Evolutionary conservation across 1,140 invertebrate genomes (phyloP).

Genomic region (Daktulosphaira vitifoliae): DNA sequence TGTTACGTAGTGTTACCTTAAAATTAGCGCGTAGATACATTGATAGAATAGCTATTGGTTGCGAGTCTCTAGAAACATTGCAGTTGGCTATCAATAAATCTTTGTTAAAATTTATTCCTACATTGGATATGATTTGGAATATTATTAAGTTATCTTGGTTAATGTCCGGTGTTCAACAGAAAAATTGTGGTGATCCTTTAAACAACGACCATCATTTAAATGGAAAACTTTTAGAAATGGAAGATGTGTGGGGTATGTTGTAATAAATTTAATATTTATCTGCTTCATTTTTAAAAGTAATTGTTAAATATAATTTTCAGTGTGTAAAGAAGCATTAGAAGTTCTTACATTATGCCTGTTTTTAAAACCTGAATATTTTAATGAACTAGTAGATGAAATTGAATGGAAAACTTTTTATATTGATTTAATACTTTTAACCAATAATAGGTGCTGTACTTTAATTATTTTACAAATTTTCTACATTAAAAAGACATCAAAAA

Average conservation of each 20-base stretch:
- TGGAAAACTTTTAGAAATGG: slow-evolving; percentile 43
- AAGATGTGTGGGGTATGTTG: slow-evolving; percentile 48
- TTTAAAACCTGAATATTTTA: slow-evolving; percentile 63
- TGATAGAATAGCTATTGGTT: slow-evolving; percentile 45
- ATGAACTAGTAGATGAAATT: slow-evolving; percentile 58
- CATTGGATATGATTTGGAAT: slow-evolving; percentile 57
- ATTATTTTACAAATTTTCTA: not conserved
- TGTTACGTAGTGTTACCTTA: slow-evolving; percentile 56
- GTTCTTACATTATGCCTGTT: slow-evolving; percentile 81
- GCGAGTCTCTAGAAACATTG: slow-evolving; percentile 40
- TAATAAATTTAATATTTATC: slow-evolving; percentile 19
- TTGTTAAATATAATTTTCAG: slow-evolving; percentile 42
- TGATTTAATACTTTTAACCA: slow-evolving; percentile 70
- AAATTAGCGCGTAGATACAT: slow-evolving; percentile 65
- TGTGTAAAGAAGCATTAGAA: slow-evolving; percentile 88
- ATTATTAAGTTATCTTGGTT: slow-evolving; percentile 70
- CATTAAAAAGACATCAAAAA: not conserved
- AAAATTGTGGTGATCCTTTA: slow-evolving; percentile 42
- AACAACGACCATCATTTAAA: slow-evolving; percentile 14
- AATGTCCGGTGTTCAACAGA: slow-evolving; percentile 58
- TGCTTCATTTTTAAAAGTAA: slow-evolving; percentile 18
- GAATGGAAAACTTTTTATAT: slow-evolving; percentile 81
- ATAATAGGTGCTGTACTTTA: slow-evolving; percentile 43
- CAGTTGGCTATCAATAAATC: slow-evolving; percentile 49
- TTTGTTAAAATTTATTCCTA: slow-evolving; percentile 55